Conservation (phyloP, 2,888 invertebrate genomes). For the Euzetes globulus region DNA sequence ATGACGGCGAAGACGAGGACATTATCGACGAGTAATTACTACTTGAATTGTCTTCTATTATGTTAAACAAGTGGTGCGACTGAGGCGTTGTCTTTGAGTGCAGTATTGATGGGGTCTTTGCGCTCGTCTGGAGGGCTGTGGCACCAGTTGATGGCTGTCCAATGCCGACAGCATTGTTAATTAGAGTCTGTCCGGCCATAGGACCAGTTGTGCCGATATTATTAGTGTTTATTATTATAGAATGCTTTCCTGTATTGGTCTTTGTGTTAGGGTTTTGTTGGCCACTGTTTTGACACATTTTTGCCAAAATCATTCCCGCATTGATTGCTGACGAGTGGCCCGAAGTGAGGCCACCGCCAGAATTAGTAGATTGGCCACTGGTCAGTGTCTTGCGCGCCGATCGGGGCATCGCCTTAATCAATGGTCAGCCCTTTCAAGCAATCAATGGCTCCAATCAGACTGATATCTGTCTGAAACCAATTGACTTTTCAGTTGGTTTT, state of each 20-base stretch:
- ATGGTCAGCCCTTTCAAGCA: neutral
- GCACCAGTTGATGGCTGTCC: neutral
- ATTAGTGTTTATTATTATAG: neutral
- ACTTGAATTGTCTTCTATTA: neutral
- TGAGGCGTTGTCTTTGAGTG: conserved; percentile 8
- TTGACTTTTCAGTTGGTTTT: neutral
- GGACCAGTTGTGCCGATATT: neutral
- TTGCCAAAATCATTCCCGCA: neutral
- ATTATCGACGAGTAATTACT: neutral
- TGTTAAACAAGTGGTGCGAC: neutral
- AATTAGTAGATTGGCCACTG: neutral
- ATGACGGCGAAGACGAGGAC: neutral
- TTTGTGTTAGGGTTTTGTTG: neutral
- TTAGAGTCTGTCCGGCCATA: neutral
- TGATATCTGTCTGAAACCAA: neutral
- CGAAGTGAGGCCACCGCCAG: neutral
- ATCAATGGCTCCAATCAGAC: neutral
- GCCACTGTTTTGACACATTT: conserved; percentile 5
- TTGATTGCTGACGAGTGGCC: neutral
- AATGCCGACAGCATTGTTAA: neutral
- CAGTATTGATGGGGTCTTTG: conserved; percentile 1
- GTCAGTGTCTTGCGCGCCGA: neutral
- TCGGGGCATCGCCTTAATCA: neutral
- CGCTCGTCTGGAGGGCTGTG: neutral
- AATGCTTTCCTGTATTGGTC: neutral